phyloP scores from a whole-genome alignment of 2,797 vertebrate genomes.

The Pampus argenteus region DNA sequence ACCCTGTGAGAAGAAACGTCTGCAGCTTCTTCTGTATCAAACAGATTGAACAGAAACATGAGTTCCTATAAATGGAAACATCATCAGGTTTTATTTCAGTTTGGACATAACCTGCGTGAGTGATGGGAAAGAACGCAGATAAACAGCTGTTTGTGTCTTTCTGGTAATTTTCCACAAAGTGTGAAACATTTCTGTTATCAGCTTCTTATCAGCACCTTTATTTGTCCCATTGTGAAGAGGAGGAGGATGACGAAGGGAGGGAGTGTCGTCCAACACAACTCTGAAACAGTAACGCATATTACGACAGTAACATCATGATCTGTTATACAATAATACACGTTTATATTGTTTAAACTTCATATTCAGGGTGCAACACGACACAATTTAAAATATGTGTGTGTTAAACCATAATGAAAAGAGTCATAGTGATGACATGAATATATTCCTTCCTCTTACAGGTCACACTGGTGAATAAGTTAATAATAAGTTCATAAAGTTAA shows the following conservation, averaged over 20 bases:
- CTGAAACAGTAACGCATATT: conserved; percentile 32
- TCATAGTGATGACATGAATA: no score
- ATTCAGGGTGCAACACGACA: background rate
- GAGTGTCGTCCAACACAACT: background rate
- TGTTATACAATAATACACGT: background rate
- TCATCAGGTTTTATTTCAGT: no score
- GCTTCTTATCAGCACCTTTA: conserved; percentile 22
- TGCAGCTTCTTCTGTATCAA: background rate
- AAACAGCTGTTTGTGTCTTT: background rate
- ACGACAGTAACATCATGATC: background rate
- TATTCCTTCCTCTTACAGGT: no score
- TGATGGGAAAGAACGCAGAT: no score
- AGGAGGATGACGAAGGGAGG: background rate
- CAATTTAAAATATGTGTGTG: background rate
- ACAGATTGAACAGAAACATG: background rate
- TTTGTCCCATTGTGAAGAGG: no score
- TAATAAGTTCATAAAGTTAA: no score
- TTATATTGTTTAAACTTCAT: no score
- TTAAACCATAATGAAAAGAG: no score
- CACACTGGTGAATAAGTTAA: no score
- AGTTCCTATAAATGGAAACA: background rate
- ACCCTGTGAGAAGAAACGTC: no score
- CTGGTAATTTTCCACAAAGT: conserved; percentile 45
- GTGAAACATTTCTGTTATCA: conserved; percentile 24
- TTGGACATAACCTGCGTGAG: background rate